Evolutionary conservation across 2,888 invertebrate genomes (phyloP).

Genomic region (Hypercompe scribonia): DNA sequence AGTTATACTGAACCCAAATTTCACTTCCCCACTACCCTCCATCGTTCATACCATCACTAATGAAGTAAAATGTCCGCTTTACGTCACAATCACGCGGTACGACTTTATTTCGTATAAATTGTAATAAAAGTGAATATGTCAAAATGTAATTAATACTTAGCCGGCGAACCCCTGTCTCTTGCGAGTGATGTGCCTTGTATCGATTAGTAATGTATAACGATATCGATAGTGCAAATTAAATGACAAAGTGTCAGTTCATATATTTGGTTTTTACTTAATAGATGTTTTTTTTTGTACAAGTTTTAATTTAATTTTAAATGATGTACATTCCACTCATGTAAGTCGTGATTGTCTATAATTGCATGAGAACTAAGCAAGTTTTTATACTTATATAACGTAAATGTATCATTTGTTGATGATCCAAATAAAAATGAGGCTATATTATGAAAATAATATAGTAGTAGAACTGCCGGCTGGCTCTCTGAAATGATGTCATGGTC

Average conservation of each 20-base stretch:
- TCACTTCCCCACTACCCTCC: not conserved
- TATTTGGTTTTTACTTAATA: too few relatives aligned
- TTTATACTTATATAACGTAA: too few relatives aligned
- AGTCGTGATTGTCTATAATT: too few relatives aligned
- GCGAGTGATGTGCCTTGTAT: slow-evolving; percentile 60
- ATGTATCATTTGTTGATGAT: too few relatives aligned
- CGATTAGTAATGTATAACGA: slow-evolving; percentile 29
- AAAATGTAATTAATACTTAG: slow-evolving; percentile 83
- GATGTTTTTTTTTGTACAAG: too few relatives aligned
- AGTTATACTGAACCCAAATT: not conserved
- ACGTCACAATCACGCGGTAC: slow-evolving; percentile 51
- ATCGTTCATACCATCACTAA: slow-evolving; percentile 13
- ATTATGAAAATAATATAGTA: too few relatives aligned
- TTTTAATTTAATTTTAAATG: too few relatives aligned
- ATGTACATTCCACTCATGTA: too few relatives aligned
- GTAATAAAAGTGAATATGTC: slow-evolving; percentile 84
- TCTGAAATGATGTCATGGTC: too few relatives aligned
- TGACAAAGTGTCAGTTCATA: not conserved
- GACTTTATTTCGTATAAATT: slow-evolving; percentile 73
- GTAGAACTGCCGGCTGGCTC: too few relatives aligned
- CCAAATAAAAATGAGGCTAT: too few relatives aligned
- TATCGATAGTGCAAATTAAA: not conserved
- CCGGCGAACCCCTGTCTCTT: slow-evolving; percentile 70
- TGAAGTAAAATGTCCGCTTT: slow-evolving; percentile 17
- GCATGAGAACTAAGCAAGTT: too few relatives aligned